Percentiles rank a stretch among this genome's conserved stretches.
These are phyloP conservation scores for Himalopsyche japonica DNA, from an alignment of 2,888 invertebrate genomes.

Conservation along the genomic window DNA sequence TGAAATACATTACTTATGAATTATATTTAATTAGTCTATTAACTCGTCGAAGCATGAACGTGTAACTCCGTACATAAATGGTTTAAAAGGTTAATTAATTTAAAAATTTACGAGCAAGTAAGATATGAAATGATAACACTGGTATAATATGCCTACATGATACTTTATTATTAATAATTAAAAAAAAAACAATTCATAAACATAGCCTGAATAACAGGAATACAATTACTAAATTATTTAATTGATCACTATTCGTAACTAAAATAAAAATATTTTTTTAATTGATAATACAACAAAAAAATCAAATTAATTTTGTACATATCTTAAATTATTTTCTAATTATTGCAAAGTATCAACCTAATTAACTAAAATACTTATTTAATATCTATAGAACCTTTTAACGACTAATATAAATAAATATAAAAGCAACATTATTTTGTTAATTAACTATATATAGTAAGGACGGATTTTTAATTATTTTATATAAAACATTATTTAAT, in stretches of 20 bases:
- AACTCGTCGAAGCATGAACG: neutral
- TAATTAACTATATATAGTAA: neutral
- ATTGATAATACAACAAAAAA: neutral
- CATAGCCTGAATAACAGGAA: neutral
- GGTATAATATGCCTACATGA: neutral
- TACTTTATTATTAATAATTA: neutral
- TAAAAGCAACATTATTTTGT: neutral
- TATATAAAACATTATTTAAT: neutral
- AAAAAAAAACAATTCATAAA: neutral
- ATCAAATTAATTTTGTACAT: neutral
- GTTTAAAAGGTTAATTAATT: neutral
- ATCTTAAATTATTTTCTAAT: neutral
- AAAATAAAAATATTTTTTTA: neutral
- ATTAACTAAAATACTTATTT: neutral
- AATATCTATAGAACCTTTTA: neutral
- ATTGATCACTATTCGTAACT: neutral
- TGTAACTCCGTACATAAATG: neutral
- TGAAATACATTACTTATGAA: neutral
- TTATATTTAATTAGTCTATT: neutral
- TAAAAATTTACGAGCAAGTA: neutral
- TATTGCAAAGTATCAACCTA: neutral
- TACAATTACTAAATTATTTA: neutral
- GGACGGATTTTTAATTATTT: slow-evolving; percentile 5
- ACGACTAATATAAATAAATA: neutral
- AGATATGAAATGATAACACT: neutral